Base-by-base conservation (phyloP, 2,113 vertebrate species). In the Apus apus region DNA sequence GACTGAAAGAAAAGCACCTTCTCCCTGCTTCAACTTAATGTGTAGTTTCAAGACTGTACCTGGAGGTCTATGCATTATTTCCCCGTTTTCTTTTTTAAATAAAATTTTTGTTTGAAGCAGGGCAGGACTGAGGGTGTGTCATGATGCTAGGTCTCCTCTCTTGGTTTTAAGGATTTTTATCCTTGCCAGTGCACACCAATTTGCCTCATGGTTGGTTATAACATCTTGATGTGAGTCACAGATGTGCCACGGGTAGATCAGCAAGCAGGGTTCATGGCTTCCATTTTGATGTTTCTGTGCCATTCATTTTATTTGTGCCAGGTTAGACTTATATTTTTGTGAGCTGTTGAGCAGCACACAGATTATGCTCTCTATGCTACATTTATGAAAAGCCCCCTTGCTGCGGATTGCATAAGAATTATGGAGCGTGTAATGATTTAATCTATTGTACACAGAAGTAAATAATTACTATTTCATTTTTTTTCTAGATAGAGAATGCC, bases 301-400 rank as follows among this genome's bases (percentile, higher is more conserved):
- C 81, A 54, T 61, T 38, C 72, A n/a, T 91, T 94, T 94, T 58
- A 54, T 65, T 95, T 90, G 80, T 93, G 34, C 56, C 68, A 38
- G 27, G 50, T 76, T 75, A 68, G 53, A 58, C 57, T 80, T 30
- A 53, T 53, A 67, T 72, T 36, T 53, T 91, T 40, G 15, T 7
- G 72, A 92, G 90, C 94, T 77, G 75, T 81, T 79, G 74, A 93
- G 34, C 57, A 68, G 88, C 86, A 73, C 73, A 50, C 27, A 51
- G 81, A 38, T 85, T 67, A 34, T n/a, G 48, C 40, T 48, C 30
- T 74, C 57, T 7, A 0, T 56, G 45, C 32, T 71, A 26, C 16
- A 3, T 70, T 86, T 76, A 25, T 89, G 68, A 87, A 89, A 77
- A 74, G 67, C 43, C 29, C 66, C 38, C 81, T 82, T 46, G 36